Evolutionary conservation across 2,113 vertebrate genomes (phyloP), one percentile per base, ranked within the genome.

Genomic region (Phyllopteryx taeniolatus): DNA sequence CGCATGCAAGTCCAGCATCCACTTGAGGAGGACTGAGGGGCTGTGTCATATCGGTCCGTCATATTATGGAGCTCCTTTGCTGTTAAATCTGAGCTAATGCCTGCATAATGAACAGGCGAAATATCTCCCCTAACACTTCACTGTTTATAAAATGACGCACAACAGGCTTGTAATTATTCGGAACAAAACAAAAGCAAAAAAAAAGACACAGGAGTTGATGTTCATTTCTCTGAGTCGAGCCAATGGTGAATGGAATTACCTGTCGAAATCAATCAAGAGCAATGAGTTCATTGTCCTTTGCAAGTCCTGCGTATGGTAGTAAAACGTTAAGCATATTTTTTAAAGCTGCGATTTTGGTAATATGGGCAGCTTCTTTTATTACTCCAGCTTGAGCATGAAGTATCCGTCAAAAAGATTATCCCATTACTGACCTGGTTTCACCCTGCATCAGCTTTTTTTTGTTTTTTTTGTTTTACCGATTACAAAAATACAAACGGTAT

Each of bases 81-180:
- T 73, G 17, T 1, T 78, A 87, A 88, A 82, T 79, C 87, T 80
- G 65, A 66, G 74, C 76, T 89, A 85, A 91, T 85, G 86, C 80
- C 77, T 42, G 43, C 68, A 79, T 84, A 85, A 88, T 88, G 78
- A 86, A 87, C 59, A n/a, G 60, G n/a, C 27, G 27, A 70, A 84
- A 79, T 77, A 82, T 78, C 68, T 80, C 68, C 71, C 71, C 62
- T 86, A 88, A 88, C 79, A 86, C 67, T 68, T 89, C 75, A 85
- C 86, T 90, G 88, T 89, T 90, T 79, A 46, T 68, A 54, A 66
- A 67, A 86, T 61, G 15, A 81, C 68, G 54, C 82, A 78, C 70
- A 35, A 87, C 82, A 84, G 47, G 56, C 51, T 65, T 59, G 10
- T 49, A 68, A 56, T 49, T 59, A n/a, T 39, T 75, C 65, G 73